Base-by-base conservation (phyloP, 92 coral and sea anemone genomes). In the Zoanthus solanderi region DNA sequence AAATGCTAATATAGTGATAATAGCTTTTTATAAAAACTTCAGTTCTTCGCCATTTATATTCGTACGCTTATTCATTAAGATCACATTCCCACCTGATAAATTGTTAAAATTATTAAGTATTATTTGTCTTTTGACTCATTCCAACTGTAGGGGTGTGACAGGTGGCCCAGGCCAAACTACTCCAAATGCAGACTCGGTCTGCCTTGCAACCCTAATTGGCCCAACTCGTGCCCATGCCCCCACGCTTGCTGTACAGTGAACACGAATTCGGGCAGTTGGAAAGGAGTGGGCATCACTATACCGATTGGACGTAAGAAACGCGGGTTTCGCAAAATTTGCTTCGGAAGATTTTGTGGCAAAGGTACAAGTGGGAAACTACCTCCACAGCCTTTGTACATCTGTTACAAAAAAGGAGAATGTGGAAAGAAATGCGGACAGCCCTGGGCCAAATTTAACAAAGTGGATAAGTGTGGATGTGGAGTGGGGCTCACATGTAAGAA, bases 341-440 rank as follows among this genome's bases (percentile, higher is more conserved):
- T 14, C n/a, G 83, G 83, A 3, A 57, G 56, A 0, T 13, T 78
- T 16, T 78, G 69, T 17, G 83, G 83, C 46, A 71, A 78, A 9
- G 71, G 71, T 34, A 71, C 83, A 15, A 12, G 71, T 7, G 83
- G 83, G 30, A 78, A 57, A 57, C 29, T 78, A 7, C 83, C 83
- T 44, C 53, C 28, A 29, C 11, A 9, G 53, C 30, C 71, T 7
- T 6, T 34, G 30, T 78, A 78, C 37, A 78, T 78, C 68, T 78
- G 83, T 11, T 78, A 78, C 71, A 78, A 78, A 45, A 78, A 78
- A 34, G 83, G 83, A 32, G 83, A 78, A 15, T 78, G 83, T 8
- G 83, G 83, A 7, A 78, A 78, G 71, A 78, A 78, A 32, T 78
- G 83, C 83, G 83, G 83, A 10, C 69, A 78, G 83, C 83, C 83